Evolutionary conservation across 2,888 invertebrate genomes (phyloP), one percentile per base, ranked within the genome.

Genomic region (Chironomus riparius): DNA sequence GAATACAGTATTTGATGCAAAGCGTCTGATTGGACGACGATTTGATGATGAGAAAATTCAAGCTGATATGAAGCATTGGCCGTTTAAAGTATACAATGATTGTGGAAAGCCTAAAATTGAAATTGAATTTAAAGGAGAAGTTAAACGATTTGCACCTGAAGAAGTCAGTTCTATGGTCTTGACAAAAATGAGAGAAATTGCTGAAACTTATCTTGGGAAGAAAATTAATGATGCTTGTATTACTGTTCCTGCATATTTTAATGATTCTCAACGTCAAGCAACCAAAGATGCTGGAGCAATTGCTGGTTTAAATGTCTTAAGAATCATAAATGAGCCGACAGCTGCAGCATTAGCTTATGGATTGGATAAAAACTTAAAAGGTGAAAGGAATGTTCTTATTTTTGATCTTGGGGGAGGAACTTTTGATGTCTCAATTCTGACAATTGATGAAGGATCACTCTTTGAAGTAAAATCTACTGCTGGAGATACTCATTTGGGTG

Each of bases 271-370:
- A 82, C 87, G 93, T 12, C 92, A 92, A 82, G 92, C 92, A 12
- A 95, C 95, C 5, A 95, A 95, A 84, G 96, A 96, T 83, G 94
- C 95, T 13, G 95, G 95, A 1, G 87, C 87, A 3, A 92, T 92
- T 80, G 91, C 95, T 21, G 95, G 92, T 0, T 83, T 97, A 24
- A 95, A 95, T 83, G 94, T 97, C 2, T 85, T 95, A 50, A 88
- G 95, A 79, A 95, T 96, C 78, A 93, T 95, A 79, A 94, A 95
- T 82, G 95, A 96, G 82, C 95, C 95, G 6, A 95, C 95, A 2
- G 93, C 93, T 0, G 94, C 94, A 18, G 94, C 94, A 61, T 85
- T 94, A 77, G 93, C 94, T 76, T 94, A 95, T 80, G 95, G 95
- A 6, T 84, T 92, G 70, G 91, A 92, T 81, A 92, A 91, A 83